Evolutionary conservation across 2,113 vertebrate genomes (phyloP), one percentile per base, ranked within the genome.

Genomic region (Cromileptes altivelis): DNA sequence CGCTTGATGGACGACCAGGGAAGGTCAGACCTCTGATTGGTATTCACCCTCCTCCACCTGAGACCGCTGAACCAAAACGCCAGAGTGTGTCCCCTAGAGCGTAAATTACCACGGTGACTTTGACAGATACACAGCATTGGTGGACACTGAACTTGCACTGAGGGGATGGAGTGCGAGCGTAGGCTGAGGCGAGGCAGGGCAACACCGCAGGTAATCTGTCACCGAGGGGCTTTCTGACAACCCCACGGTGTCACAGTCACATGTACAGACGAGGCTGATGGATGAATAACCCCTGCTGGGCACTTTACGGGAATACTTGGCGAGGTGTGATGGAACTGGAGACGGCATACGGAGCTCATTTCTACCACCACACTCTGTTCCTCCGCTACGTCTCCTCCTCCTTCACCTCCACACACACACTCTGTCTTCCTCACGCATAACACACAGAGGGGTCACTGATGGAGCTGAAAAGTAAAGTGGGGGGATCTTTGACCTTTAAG

Each of bases 1-100:
- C 19, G 61, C 90, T 93, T 95, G 94, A 95, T 93, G 84, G 87
- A 95, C 42, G 88, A 91, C 81, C 90, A 52, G 12, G 18, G 79
- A 81, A 89, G 91, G 91, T 92, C 91, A 91, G 81, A 67, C 81
- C 75, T 89, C 88, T 91, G 89, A 94, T 94, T 92, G 92, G 85
- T 91, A 91, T 91, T 90, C 88, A 90, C 58, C 89, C 86, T 85
- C 85, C 81, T 87, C 84, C 89, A 85, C 83, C 78, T 73, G 78
- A 80, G 84, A 55, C 56, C 61, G 42, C 81, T 70, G 85, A 83
- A 87, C 87, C 90, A 63, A 75, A 91, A 88, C 85, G 37, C 57
- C 78, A 50, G 65, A 69, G 63, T 81, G 80, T 72, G 70, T 75
- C 90, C 53, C 84, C 82, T 23, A 3, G 83, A 78, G 91, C 76